These are phyloP conservation scores for Lacerta agilis DNA, from an alignment of 2,797 vertebrate species.

Conservation along the genomic window DNA sequence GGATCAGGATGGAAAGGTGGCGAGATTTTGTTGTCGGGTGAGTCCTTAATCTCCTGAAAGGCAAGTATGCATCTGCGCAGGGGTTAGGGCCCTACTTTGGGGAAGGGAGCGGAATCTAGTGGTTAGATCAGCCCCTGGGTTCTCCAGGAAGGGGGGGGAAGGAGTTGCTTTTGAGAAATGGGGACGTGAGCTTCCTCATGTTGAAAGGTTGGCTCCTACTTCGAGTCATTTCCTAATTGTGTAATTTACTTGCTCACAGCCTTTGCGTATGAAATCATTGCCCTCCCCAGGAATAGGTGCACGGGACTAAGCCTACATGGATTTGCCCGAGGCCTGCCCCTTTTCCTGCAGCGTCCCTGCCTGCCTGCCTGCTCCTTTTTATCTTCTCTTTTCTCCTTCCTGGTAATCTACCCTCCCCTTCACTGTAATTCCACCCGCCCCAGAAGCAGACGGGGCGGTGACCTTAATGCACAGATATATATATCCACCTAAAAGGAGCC, in stretches of 20 bases:
- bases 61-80: neutral
- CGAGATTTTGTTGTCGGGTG: neutral
- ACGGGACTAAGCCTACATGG: neutral
- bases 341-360: neutral
- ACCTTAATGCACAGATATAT: conserved; percentile 13
- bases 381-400: conserved; percentile 3
- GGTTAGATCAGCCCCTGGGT: neutral
- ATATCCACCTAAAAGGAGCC: neutral
- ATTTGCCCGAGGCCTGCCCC: neutral
- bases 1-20: neutral
- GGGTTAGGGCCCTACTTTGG: neutral
- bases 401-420: conserved; percentile 24
- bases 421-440: conserved; percentile 40
- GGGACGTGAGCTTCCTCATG: neutral
- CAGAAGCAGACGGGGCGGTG: conserved; percentile 25
- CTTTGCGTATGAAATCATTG: neutral
- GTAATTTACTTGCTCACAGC: conserved; percentile 24
- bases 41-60: neutral
- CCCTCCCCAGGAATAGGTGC: neutral
- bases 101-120: neutral
- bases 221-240: conserved; percentile 35
- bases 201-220: neutral
- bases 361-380: neutral
- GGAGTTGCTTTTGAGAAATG: neutral
- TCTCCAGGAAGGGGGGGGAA: neutral